Evolutionary conservation across 2,113 vertebrate species (phyloP), one percentile per base, ranked within the genome.

Genomic region (Sarotherodon lohbergeri): DNA sequence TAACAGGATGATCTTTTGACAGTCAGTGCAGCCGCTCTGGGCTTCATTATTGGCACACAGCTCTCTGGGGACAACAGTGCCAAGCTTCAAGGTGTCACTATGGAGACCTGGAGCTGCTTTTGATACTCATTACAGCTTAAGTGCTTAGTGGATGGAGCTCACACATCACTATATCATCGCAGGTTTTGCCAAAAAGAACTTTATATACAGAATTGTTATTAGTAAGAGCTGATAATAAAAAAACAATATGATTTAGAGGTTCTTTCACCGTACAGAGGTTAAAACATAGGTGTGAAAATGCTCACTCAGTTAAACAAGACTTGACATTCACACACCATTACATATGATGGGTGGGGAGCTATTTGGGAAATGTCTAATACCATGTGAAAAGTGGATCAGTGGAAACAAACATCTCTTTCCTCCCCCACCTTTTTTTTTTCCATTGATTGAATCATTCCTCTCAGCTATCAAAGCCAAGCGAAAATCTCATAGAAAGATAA

Each of bases 1-100:
- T 93, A 93, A 94, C 89, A 85, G 94, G 92, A 94, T 88, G 91
- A 86, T 94, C 90, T 93, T 90, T 80, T 93, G 93, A 93, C 92
- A 89, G 90, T 89, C 82, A 22, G 82, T 57, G 56, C 94, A 93
- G 95, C 90, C 92, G 93, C 92, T 92, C 57, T 46, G 71, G 87
- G 92, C 87, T 92, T 95, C 89, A 86, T 93, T 92, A 84, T 92
- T 89, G 90, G 88, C 88, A 76, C 27, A 85, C 90, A 34, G 34
- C 85, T 89, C 80, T 88, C 81, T 79, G 57, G 83, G 88, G 81
- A 91, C 56, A 22, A 55, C 63, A 41, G 87, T 80, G 84, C 86
- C 89, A 68, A 86, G 81, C 66, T 79, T 92, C 50, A 59, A 76
- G 73, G 79, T 87, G 89, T 91, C 90, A 90, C 88, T 24, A 46